These are phyloP conservation scores for Oreochromis mossambicus DNA, from an alignment of 2,797 vertebrate genomes.

Conservation along the genomic window DNA sequence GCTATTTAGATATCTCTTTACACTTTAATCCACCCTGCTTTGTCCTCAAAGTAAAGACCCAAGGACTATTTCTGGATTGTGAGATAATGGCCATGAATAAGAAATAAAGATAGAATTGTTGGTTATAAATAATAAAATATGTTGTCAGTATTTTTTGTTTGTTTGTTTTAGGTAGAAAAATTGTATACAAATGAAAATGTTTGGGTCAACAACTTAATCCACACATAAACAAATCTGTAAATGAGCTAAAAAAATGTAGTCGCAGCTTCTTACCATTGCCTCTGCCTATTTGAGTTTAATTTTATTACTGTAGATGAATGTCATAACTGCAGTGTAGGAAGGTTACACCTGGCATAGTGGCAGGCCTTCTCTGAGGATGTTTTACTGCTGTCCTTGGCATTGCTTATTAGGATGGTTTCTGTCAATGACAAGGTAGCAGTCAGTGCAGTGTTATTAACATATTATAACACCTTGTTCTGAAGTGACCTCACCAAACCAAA, in stretches of 20 bases:
- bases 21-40: slow-evolving; percentile 1
- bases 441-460: background rate
- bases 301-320: background rate
- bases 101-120: slow-evolving; percentile 35
- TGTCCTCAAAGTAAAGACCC: background rate
- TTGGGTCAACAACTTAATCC: background rate
- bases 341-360: slow-evolving; percentile 19
- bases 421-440: slow-evolving; percentile 13
- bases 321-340: slow-evolving; percentile 25
- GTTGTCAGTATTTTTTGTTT: background rate
- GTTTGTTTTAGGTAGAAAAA: background rate
- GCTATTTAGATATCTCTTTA: slow-evolving; percentile 27
- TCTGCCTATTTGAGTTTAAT: background rate
- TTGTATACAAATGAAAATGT: background rate
- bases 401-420: slow-evolving; percentile 17
- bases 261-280: background rate
- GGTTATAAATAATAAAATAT: background rate
- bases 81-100: slow-evolving; percentile 62
- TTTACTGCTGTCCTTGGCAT: slow-evolving; percentile 30
- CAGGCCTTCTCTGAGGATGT: slow-evolving; percentile 27
- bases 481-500: background rate
- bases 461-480: background rate
- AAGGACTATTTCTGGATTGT: slow-evolving; percentile 56
- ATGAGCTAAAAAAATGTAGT: background rate
- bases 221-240: background rate